Evolutionary conservation across 2,113 vertebrate genomes (phyloP).

Genomic region (Toxostoma redivivum): DNA sequence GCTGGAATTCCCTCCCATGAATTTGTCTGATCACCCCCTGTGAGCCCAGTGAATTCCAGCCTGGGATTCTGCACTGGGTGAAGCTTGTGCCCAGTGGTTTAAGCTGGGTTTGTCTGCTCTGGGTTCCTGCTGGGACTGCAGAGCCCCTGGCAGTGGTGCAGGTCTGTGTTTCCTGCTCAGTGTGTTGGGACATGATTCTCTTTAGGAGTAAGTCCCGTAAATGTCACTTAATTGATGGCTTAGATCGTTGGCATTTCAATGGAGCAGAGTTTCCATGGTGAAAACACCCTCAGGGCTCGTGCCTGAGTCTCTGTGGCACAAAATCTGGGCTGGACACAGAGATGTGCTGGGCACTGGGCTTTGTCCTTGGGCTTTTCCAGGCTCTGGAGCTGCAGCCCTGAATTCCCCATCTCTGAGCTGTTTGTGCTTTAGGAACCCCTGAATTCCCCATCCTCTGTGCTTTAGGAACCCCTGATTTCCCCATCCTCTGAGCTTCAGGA

Average conservation of each 20-base stretch:
- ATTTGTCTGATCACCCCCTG: background rate
- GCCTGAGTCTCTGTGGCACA: background rate
- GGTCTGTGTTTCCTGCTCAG: background rate
- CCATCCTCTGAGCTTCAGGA: too few species aligned
- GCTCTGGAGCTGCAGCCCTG: fast-evolving
- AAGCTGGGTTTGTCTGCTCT: background rate
- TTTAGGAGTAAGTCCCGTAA: background rate
- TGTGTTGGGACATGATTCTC: background rate
- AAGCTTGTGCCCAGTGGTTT: background rate
- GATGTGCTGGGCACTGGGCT: background rate
- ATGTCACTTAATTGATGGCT: conserved; percentile 12
- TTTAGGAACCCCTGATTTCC: too few species aligned
- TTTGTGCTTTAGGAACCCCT: conserved; percentile 82
- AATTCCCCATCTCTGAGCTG: background rate
- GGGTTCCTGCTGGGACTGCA: background rate
- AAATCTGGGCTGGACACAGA: background rate
- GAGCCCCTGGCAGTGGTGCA: background rate
- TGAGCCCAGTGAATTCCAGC: background rate
- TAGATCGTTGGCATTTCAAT: background rate
- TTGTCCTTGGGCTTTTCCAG: background rate
- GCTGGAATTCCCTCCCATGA: background rate
- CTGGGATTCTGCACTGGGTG: fast-evolving
- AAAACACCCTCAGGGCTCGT: background rate
- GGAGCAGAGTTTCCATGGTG: background rate
- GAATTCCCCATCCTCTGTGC: conserved; percentile 62